Conservation (phyloP, 1,140 invertebrate species). For the Dendroctonus ponderosae region DNA sequence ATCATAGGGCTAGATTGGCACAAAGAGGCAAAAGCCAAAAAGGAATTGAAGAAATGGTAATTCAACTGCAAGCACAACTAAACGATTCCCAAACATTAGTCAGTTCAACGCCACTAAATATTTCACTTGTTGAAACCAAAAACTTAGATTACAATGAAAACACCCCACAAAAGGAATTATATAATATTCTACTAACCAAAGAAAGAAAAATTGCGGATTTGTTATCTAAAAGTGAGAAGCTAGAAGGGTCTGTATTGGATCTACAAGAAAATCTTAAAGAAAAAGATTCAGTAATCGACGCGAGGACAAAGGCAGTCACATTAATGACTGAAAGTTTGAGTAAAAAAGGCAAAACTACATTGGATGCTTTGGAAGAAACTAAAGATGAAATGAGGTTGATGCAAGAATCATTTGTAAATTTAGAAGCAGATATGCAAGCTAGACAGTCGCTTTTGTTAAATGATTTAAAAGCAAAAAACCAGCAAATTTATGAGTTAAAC, state of each 20-base stretch:
- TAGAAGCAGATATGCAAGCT: conserved; percentile 69
- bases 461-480: conserved; percentile 43
- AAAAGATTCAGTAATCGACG: conserved; percentile 82
- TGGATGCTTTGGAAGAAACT: conserved; percentile 73
- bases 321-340: conserved; percentile 73
- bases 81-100: conserved; percentile 50
- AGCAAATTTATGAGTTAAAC: conserved; percentile 40
- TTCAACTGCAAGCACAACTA: conserved; percentile 51
- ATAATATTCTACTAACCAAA: conserved; percentile 51
- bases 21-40: conserved; percentile 51
- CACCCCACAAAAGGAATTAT: conserved; percentile 47
- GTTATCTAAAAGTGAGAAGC: conserved; percentile 58
- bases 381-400: conserved; percentile 76
- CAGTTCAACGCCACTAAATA: conserved; percentile 46
- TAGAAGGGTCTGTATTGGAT: conserved; percentile 66
- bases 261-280: conserved; percentile 78
- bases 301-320: conserved; percentile 77
- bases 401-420: conserved; percentile 71
- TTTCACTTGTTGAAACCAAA: conserved; percentile 47
- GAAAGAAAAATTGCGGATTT: conserved; percentile 55
- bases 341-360: conserved; percentile 67
- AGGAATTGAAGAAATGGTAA: conserved; percentile 52
- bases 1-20: conserved; percentile 48
- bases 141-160: conserved; percentile 45
- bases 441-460: conserved; percentile 51